phyloP scores from a whole-genome alignment of 1,140 invertebrate species.

The Drosophila simulans region DNA sequence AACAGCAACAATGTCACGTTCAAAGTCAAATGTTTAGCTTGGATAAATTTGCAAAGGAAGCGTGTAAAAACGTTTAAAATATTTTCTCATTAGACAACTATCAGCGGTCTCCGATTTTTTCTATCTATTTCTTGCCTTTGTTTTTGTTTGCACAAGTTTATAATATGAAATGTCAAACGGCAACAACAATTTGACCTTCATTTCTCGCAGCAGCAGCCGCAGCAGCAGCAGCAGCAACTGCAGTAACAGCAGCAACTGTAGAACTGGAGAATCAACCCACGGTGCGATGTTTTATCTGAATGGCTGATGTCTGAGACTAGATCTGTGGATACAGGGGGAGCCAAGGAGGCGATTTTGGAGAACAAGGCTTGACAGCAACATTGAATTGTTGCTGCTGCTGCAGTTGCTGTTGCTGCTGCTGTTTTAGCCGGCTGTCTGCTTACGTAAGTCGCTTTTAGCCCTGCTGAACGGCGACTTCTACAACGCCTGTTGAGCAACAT shows the following conservation, averaged over 20 bases:
- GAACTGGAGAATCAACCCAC: conserved; percentile 62
- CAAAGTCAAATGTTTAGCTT: conserved; percentile 77
- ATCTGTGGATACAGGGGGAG: conserved; percentile 50
- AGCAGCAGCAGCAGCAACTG: conserved; percentile 46
- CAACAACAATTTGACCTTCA: conserved; percentile 71
- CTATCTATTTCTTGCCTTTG: conserved; percentile 29
- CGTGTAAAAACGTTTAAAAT: conserved; percentile 81
- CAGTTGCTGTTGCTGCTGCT: conserved; percentile 32
- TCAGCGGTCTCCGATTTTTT: conserved; percentile 43
- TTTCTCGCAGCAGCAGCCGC: conserved; percentile 68
- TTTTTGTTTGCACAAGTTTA: conserved; percentile 69
- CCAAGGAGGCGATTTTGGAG: conserved; percentile 21
- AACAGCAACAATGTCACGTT: conserved; percentile 78
- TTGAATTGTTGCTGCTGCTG: conserved; percentile 62
- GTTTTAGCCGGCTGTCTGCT: conserved; percentile 54
- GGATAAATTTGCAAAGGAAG: conserved; percentile 79
- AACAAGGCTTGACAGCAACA: conserved; percentile 68
- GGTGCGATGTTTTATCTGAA: conserved; percentile 62
- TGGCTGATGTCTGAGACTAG: conserved; percentile 66
- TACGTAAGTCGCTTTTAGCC: conserved; percentile 69
- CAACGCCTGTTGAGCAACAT: conserved; percentile 73
- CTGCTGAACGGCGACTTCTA: conserved; percentile 30
- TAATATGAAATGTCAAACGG: conserved; percentile 78
- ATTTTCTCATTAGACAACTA: conserved; percentile 81
- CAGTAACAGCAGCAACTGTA: conserved; percentile 42